These are phyloP conservation scores for Crenuchus spilurus DNA, from an alignment of 2,797 vertebrate species.

Conservation along the genomic window DNA sequence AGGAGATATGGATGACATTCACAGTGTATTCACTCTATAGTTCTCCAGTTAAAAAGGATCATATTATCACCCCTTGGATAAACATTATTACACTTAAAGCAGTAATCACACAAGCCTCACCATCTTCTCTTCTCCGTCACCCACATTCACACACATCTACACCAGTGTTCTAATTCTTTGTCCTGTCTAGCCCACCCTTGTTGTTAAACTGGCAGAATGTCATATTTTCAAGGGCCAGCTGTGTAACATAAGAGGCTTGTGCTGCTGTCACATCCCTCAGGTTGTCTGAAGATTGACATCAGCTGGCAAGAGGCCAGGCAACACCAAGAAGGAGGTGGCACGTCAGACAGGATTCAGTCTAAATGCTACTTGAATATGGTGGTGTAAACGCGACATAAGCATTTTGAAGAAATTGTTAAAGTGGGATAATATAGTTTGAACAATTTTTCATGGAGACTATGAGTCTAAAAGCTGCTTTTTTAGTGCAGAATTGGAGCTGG, in stretches of 20 bases:
- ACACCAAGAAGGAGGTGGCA: slow-evolving; percentile 13
- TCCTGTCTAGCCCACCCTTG: slow-evolving; percentile 27
- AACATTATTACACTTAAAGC: slow-evolving; percentile 39
- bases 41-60: slow-evolving; percentile 19
- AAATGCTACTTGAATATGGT: too few species aligned
- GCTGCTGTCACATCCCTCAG: slow-evolving; percentile 44
- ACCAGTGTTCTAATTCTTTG: slow-evolving; percentile 29
- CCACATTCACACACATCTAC: slow-evolving; percentile 8
- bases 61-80: slow-evolving; percentile 21
- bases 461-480: too few species aligned
- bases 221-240: slow-evolving; percentile 33
- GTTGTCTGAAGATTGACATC: slow-evolving; percentile 43
- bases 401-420: too few species aligned
- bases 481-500: too few species aligned
- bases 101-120: slow-evolving; percentile 17
- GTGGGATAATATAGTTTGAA: too few species aligned
- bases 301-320: slow-evolving; percentile 42
- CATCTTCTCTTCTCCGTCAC: not conserved
- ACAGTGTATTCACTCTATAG: slow-evolving; percentile 1
- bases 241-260: slow-evolving; percentile 43
- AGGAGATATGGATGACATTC: slow-evolving; percentile 22
- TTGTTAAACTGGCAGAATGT: slow-evolving; percentile 40
- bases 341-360: slow-evolving; percentile 23
- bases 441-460: too few species aligned
- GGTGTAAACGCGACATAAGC: too few species aligned